A percentile compares a stretch with the other conserved stretches of the same genome.
Conservation (phyloP, 2,113 vertebrate genomes). For the Hippocampus mohnikei region DNA sequence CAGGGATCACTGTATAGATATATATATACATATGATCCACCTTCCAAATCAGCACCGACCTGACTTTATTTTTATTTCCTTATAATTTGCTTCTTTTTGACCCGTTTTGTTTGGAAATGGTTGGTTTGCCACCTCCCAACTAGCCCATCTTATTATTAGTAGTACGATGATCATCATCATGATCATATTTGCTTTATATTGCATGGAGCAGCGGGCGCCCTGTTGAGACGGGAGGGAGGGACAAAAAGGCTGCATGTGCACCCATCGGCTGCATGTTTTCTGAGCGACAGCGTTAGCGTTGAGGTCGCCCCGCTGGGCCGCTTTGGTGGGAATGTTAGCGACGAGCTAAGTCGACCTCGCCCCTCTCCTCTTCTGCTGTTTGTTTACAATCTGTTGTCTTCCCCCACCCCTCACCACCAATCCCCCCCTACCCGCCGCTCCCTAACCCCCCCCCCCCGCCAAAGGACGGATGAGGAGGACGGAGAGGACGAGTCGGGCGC, state of each 20-base stretch:
- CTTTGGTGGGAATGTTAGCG: constrained; percentile 19
- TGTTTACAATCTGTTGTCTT: constrained; percentile 71
- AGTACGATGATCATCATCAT: neutral
- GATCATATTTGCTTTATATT: constrained; percentile 45
- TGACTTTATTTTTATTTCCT: constrained; percentile 44
- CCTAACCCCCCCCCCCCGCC: constrained; percentile 44
- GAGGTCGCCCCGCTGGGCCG: neutral
- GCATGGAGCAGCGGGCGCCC: constrained; percentile 40
- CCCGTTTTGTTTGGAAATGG: constrained; percentile 45
- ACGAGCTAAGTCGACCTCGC: constrained; percentile 15
- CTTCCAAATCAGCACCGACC: constrained; percentile 63
- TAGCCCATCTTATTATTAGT: constrained; percentile 3
- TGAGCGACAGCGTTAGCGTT: neutral
- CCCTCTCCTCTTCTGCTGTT: constrained; percentile 59
- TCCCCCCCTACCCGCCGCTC: constrained; percentile 40
- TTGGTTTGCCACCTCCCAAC: neutral
- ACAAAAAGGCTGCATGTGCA: constrained; percentile 45
- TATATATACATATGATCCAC: constrained; percentile 18
- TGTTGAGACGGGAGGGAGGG: constrained; percentile 38
- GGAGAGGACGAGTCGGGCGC: constrained; percentile 89
- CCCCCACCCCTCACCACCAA: constrained; percentile 54
- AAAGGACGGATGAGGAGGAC: constrained; percentile 88
- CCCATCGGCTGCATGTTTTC: constrained; percentile 47
- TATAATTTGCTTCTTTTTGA: constrained; percentile 39
- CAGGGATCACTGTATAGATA: too few relatives aligned